Base-by-base conservation (phyloP, 2,113 vertebrate species). In the Saccopteryx bilineata region DNA sequence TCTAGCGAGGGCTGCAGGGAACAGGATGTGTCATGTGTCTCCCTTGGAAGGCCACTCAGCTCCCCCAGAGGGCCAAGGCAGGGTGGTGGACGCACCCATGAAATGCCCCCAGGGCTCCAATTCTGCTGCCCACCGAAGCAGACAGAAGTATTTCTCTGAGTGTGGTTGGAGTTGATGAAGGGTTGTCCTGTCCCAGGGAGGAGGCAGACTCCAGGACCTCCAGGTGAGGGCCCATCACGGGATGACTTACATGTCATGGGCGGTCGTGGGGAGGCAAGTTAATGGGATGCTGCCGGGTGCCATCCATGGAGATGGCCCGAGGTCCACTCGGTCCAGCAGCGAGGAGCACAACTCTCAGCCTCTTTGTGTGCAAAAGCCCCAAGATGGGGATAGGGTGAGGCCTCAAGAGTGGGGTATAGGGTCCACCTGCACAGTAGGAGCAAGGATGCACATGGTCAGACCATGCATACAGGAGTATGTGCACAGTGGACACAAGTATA, bases 361-460 rank as follows among this genome's bases (percentile, higher is more conserved):
- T 58, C 31, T n/a, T 52, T 24, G 8, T 24, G 24, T 13, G 18
- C 9, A 9, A 50, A 78, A 31, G 21, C 19, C 63, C 33, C 50
- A 31, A 33, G 66, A 12, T 1, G 1, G 71, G 8, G 63, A 31
- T 12, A 9, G 0, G 1, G 74, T 4, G 17, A 28, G 61, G 9
- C 89, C 39, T 71, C 4, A 0, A 11, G 54, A 50, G 66, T 13
- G 52, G 33, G n/a, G 9, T 1, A 0, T 19, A 1, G 56, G 3
- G n/a, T 83, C 50, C 13, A 4, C 13, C 28, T 0, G 4, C 48
- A 76, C 26, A n/a, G 74, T 11, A 76, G 26, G 26, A 76, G 28
- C 74, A 54, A 11, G 74, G 26, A 52, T 52, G 7, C 50, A 4
- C 26, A 7, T 39, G 9, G n/a, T 23, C 15, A 11, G n/a, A 14